phyloP scores from a whole-genome alignment of 2,888 invertebrate genomes.

The Andrena camellia region DNA sequence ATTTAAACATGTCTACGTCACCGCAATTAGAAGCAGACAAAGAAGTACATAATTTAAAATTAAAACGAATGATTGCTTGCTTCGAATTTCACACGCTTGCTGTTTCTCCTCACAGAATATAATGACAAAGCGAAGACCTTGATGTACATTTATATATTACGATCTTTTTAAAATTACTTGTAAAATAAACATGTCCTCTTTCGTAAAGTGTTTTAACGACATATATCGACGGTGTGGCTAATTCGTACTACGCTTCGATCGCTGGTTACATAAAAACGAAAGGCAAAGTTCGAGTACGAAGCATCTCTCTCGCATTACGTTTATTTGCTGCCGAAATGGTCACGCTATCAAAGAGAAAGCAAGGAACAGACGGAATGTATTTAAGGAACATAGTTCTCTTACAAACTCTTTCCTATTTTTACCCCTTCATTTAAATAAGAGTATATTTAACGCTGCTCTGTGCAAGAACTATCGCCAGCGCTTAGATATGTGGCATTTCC shows the following conservation, averaged over 20 bases:
- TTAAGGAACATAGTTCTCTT: background rate
- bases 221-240: conserved; percentile 44
- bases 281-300: background rate
- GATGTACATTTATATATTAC: background rate
- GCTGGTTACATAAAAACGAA: conserved; percentile 45
- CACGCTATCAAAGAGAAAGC: background rate
- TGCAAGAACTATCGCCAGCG: conserved; percentile 53
- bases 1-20: too few species aligned
- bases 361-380: background rate
- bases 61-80: too few species aligned
- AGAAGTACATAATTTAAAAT: too few species aligned
- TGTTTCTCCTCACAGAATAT: conserved; percentile 1
- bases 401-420: background rate
- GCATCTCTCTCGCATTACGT: conserved; percentile 11
- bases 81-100: too few species aligned
- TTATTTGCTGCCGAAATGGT: conserved; percentile 11
- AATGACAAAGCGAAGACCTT: background rate
- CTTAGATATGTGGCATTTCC: conserved; percentile 57
- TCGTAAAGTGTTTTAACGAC: conserved; percentile 49
- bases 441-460: conserved; percentile 34
- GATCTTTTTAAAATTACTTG: background rate
- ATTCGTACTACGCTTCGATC: conserved; percentile 65
- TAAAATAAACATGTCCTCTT: conserved; percentile 11
- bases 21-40: too few species aligned
- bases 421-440: background rate